Conservation (phyloP, 1,140 invertebrate genomes). For the Dysdera silvatica region DNA sequence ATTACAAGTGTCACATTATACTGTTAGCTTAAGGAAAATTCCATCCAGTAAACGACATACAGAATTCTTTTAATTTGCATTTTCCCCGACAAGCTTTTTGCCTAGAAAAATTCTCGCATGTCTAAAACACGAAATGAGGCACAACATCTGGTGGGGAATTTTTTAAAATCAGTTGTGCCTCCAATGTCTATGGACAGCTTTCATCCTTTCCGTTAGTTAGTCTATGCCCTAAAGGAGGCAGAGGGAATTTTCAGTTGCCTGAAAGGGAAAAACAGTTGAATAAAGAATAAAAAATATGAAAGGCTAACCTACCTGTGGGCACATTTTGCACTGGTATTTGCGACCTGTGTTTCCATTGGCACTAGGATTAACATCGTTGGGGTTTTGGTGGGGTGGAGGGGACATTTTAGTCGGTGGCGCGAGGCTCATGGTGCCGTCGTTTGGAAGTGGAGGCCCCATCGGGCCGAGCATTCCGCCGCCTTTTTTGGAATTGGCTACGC, state of each 20-base stretch:
- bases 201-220: neutral
- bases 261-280: neutral
- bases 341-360: conserved; percentile 32
- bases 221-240: no score
- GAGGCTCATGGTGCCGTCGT: conserved; percentile 17
- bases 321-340: conserved; percentile 98
- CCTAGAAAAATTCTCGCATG: no score
- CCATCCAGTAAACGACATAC: no score
- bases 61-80: no score
- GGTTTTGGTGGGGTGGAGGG: conserved; percentile 23
- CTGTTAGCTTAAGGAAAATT: no score
- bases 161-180: no score
- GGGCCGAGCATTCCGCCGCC: conserved; percentile 18
- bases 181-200: neutral
- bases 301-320: conserved; percentile 79
- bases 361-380: conserved; percentile 27
- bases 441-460: conserved; percentile 12
- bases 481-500: no score
- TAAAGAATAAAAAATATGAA: neutral
- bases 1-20: no score
- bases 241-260: no score
- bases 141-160: no score
- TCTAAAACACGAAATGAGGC: no score
- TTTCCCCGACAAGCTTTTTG: no score
- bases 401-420: conserved; percentile 28